Evolutionary conservation across 2,113 vertebrate genomes (phyloP), one percentile per base, ranked within the genome.

Genomic region (Mormyrus lacerda): DNA sequence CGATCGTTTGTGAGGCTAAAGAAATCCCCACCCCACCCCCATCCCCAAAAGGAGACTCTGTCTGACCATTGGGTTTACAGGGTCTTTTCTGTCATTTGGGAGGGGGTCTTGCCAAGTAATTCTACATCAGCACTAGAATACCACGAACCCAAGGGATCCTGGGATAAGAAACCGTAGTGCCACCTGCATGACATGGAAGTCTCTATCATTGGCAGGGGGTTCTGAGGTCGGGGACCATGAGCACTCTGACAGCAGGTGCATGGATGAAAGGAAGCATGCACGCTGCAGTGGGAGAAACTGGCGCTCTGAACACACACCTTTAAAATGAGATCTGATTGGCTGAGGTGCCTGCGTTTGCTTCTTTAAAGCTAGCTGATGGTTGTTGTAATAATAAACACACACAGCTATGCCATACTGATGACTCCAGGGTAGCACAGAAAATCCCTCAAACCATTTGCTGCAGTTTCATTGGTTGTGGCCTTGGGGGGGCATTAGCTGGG

Each of bases 1-100:
- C 19, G 31, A 85, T 89, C 3, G 9, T 69, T 4, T 69, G n/a
- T 27, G n/a, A 69, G n/a, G 89, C 61, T 90, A 91, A 92, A 91
- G 91, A 76, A 90, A 93, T 89, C 91, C 92, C 87, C 91, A 51
- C 89, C 65, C 31, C n/a, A n/a, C n/a, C 82, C 21, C 42, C 82
- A 90, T 65, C 90, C 69, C 50, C 10, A 69, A 58, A 89, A 13
- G n/a, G 24, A 51, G 11, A 17, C 11, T 48, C 19, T 3, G 83
- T 76, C 69, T 84, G 3, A 4, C 91, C 89, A 31, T 13, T 35
- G 10, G 31, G 10, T 39, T 35, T 17, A 76, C 11, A 19, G 27
- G 69, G 5, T 17, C 27, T 39, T 35, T 1, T 76, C 69, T 76
- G 31, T 39, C 69, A 76, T 39, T 35, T 31, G 65, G 9, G 4